Percentiles rank a stretch among this genome's conserved stretches.
phyloP scores from a whole-genome alignment of 2,888 invertebrate genomes.

The Mesorhabditis spiculigera region DNA sequence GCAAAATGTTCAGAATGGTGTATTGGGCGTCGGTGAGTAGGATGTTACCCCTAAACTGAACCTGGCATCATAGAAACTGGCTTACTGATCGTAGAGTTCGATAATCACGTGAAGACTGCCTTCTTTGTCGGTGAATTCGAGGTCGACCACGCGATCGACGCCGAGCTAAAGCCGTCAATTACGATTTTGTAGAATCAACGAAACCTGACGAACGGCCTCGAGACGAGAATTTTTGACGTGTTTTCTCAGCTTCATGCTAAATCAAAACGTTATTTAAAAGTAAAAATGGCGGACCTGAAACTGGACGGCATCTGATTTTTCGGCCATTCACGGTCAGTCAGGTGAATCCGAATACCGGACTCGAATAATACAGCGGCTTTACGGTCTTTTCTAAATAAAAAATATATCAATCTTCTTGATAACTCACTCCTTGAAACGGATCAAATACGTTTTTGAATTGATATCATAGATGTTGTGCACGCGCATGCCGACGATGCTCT shows the following conservation, averaged over 20 bases:
- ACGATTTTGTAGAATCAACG: slow-evolving; percentile 11
- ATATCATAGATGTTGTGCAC: slow-evolving; percentile 96
- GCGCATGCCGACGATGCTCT: slow-evolving; percentile 78
- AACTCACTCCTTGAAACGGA: slow-evolving; percentile 67
- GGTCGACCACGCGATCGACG: slow-evolving; percentile 84
- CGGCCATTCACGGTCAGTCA: slow-evolving; percentile 95
- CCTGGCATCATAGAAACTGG: background rate
- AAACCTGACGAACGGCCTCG: background rate
- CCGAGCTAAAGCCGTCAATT: slow-evolving; percentile 72
- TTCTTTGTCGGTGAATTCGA: slow-evolving; percentile 88
- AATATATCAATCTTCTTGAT: background rate
- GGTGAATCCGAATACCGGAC: slow-evolving; percentile 88
- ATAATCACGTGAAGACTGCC: slow-evolving; percentile 90
- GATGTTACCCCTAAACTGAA: slow-evolving; percentile 72
- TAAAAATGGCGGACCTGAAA: slow-evolving; percentile 58
- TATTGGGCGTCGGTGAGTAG: slow-evolving; percentile 85
- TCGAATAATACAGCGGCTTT: slow-evolving; percentile 85
- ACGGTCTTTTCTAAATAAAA: slow-evolving; percentile 71
- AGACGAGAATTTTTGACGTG: slow-evolving; percentile 68
- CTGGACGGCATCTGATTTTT: slow-evolving; percentile 75
- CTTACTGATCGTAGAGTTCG: slow-evolving; percentile 77
- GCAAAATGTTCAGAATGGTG: slow-evolving; percentile 70
- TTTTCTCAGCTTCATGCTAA: slow-evolving; percentile 93
- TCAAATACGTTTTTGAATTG: slow-evolving; percentile 90
- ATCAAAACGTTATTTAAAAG: slow-evolving; percentile 12